Evolutionary conservation across 2,113 vertebrate genomes (phyloP).

Genomic region (Edolisoma coerulescens): DNA sequence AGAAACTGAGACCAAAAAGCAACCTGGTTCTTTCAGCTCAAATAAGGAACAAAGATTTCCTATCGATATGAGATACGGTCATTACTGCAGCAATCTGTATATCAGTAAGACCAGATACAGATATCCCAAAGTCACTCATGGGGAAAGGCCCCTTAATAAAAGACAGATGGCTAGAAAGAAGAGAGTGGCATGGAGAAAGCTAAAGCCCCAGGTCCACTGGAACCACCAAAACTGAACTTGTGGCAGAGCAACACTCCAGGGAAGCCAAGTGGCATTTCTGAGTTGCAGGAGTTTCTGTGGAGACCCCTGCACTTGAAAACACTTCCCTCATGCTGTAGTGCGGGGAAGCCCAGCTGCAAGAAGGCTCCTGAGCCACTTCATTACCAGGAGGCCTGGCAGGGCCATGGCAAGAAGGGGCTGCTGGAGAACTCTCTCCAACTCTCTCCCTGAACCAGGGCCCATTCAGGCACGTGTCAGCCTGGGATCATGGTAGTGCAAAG

Average conservation of each 20-base stretch:
- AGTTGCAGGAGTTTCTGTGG: neutral
- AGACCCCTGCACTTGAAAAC: neutral
- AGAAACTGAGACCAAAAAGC: neutral
- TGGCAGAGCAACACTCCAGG: neutral
- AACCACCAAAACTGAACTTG: neutral
- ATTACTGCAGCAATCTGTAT: neutral
- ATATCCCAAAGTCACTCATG: neutral
- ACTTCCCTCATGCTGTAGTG: accelerated
- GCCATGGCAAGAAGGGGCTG: neutral
- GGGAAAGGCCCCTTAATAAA: neutral
- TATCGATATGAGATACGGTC: neutral
- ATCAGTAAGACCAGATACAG: neutral
- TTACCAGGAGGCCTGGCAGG: neutral
- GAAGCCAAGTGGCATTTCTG: neutral
- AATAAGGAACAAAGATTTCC: neutral
- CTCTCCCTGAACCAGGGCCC: neutral
- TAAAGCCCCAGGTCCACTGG: neutral
- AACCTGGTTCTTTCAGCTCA: neutral
- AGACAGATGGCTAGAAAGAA: neutral
- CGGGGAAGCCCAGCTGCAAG: accelerated
- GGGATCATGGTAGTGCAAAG: accelerated
- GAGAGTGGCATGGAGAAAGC: neutral
- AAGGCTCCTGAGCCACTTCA: accelerated
- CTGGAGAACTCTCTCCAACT: neutral
- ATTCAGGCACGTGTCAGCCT: neutral